A percentile compares a stretch with the other conserved stretches of the same genome.
Conservation (phyloP, 92 coral and sea anemone genomes). For the Zoanthus gigantus region DNA sequence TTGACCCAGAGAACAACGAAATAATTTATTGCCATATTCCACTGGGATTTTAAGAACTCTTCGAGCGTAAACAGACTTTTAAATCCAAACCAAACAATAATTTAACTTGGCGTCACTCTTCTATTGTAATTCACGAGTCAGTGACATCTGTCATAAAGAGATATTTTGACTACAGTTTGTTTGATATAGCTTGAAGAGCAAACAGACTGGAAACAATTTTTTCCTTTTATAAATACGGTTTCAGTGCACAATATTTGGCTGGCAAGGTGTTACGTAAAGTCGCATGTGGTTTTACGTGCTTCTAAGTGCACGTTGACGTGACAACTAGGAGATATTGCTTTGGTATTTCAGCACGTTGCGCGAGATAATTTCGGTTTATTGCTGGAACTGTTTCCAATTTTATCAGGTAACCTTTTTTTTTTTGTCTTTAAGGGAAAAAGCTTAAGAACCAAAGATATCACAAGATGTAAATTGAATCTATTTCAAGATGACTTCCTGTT, state of each 20-base stretch:
- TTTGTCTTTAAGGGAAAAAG: neutral
- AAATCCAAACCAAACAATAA: constrained; percentile 39
- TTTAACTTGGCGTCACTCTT: constrained; percentile 27
- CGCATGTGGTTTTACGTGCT: neutral
- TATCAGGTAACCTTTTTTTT: neutral
- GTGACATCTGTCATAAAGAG: constrained; percentile 22
- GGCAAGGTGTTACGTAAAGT: neutral
- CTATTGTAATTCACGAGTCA: constrained; percentile 26
- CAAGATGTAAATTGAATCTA: neutral
- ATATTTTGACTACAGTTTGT: constrained; percentile 32
- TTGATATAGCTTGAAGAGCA: constrained; percentile 11
- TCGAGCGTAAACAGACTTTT: constrained; percentile 54
- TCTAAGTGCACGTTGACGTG: neutral
- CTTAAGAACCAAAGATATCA: neutral
- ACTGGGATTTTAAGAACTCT: constrained; percentile 63
- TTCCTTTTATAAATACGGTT: neutral
- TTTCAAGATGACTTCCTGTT: neutral
- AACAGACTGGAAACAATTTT: constrained; percentile 26
- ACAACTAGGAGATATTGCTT: neutral
- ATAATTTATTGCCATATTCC: constrained; percentile 47
- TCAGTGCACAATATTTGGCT: neutral
- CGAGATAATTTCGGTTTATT: neutral
- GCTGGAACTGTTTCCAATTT: neutral
- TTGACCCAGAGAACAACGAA: constrained; percentile 60
- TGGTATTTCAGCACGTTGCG: neutral